phyloP scores from a whole-genome alignment of 2,113 vertebrate species.

The Brachyistius frenatus region DNA sequence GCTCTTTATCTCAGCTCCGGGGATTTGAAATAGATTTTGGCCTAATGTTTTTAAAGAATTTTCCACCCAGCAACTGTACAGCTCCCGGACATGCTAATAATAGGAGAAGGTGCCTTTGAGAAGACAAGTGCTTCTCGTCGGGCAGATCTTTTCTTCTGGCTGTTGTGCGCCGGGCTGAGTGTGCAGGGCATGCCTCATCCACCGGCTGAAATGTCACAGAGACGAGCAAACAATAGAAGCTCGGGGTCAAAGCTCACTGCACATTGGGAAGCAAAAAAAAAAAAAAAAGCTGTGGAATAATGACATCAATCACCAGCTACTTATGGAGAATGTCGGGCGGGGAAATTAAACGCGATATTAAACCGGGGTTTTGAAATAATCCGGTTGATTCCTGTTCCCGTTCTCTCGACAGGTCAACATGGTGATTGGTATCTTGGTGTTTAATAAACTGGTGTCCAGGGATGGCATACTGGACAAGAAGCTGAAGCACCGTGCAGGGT shows the following conservation, averaged over 20 bases:
- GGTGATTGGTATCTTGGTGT: constrained; percentile 99
- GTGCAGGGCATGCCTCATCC: constrained; percentile 58
- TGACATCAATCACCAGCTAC: constrained; percentile 37
- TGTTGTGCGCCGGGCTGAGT: constrained; percentile 45
- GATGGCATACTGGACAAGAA: constrained; percentile 99
- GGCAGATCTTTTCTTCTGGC: constrained; percentile 59
- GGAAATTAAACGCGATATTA: constrained; percentile 8
- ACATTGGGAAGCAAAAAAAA: constrained; percentile 13
- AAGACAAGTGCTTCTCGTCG: constrained; percentile 63
- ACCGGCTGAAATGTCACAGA: constrained; percentile 72
- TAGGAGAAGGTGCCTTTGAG: constrained; percentile 73
- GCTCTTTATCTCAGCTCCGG: constrained; percentile 22
- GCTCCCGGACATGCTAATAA: constrained; percentile 52
- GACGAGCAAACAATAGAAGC: constrained; percentile 61
- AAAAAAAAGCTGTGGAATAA: constrained; percentile 8
- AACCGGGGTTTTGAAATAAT: constrained; percentile 15
- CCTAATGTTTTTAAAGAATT: constrained; percentile 21
- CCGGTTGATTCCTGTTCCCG: neutral
- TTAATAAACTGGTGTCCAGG: constrained; percentile 99
- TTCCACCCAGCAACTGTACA: constrained; percentile 13
- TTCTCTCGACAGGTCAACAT: constrained; percentile 94
- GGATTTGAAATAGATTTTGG: constrained; percentile 17
- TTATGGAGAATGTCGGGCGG: constrained; percentile 12
- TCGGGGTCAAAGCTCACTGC: constrained; percentile 63
- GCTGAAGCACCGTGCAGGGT: constrained; percentile 99